A percentile compares a stretch with the other conserved stretches of the same genome.
Evolutionary conservation across 2,113 vertebrate genomes (phyloP).

Genomic region (Brachionichthys hirsutus): DNA sequence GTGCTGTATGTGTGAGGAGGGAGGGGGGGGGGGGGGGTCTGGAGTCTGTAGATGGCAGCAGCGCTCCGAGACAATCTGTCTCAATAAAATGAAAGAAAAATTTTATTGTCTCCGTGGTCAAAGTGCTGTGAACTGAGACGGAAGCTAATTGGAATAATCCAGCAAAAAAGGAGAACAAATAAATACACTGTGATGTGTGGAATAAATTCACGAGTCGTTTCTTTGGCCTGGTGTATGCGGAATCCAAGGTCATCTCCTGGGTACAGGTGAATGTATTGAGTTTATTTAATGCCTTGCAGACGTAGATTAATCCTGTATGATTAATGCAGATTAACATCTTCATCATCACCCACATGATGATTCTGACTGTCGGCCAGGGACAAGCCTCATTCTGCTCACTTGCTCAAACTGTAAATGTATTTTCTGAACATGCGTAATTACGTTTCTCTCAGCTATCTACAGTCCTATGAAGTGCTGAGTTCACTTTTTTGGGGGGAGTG

Average conservation of each 20-base stretch:
- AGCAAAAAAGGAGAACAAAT: constrained; percentile 12
- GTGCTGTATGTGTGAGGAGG: constrained; percentile 12
- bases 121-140: constrained; percentile 39
- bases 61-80: constrained; percentile 57
- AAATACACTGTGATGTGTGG: constrained; percentile 5
- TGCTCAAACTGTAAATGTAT: constrained; percentile 25
- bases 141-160: constrained; percentile 56
- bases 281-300: constrained; percentile 2
- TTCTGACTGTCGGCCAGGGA: constrained; percentile 21
- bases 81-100: constrained; percentile 41
- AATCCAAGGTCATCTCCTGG: not conserved
- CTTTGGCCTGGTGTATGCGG: not conserved
- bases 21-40: constrained; percentile 49
- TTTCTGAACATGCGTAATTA: constrained; percentile 39
- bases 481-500: too few relatives aligned
- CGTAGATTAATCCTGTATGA: constrained; percentile 6
- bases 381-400: constrained; percentile 27
- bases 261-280: not conserved
- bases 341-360: constrained; percentile 15
- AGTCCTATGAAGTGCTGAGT: constrained; percentile 53
- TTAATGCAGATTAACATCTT: constrained; percentile 10
- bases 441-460: constrained; percentile 34
- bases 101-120: constrained; percentile 55
- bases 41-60: constrained; percentile 68
- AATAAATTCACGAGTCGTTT: constrained; percentile 16